A percentile compares a stretch with the other conserved stretches of the same genome.
Evolutionary conservation across 2,113 vertebrate genomes (phyloP).

Genomic region (Cacatua alba): DNA sequence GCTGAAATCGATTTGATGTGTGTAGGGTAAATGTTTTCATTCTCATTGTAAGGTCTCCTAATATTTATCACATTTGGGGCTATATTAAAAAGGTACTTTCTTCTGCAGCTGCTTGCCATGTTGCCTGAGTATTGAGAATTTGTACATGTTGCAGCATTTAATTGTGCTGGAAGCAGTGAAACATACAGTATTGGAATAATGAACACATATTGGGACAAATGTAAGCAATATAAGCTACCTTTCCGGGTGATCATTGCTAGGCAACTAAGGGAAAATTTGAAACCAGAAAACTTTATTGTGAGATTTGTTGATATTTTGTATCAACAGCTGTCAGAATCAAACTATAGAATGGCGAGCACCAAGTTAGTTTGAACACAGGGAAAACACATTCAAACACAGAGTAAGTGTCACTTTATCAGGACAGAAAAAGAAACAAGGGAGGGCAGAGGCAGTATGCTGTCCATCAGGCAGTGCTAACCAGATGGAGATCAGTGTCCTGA

Average conservation of each 20-base stretch:
- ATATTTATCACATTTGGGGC: neutral
- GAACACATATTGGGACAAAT: neutral
- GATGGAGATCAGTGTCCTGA: neutral
- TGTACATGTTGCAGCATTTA: neutral
- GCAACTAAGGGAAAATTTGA: neutral
- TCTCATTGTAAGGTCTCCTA: neutral
- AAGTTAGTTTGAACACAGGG: neutral
- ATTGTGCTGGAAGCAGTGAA: neutral
- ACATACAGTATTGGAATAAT: neutral
- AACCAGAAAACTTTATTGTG: neutral
- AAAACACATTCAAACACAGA: neutral
- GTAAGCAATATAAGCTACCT: neutral
- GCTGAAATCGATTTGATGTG: neutral
- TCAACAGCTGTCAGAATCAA: neutral
- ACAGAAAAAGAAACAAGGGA: neutral
- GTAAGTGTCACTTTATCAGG: neutral
- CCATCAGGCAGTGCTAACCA: neutral
- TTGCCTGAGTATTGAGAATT: neutral
- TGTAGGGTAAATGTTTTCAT: neutral
- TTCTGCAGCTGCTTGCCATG: neutral
- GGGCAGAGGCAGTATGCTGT: neutral
- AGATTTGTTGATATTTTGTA: neutral
- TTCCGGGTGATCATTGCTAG: neutral
- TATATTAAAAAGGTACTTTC: neutral
- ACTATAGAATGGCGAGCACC: neutral